These are phyloP conservation scores for Drosophila bifasciata DNA, from an alignment of 1,140 invertebrate genomes.

Conservation along the genomic window DNA sequence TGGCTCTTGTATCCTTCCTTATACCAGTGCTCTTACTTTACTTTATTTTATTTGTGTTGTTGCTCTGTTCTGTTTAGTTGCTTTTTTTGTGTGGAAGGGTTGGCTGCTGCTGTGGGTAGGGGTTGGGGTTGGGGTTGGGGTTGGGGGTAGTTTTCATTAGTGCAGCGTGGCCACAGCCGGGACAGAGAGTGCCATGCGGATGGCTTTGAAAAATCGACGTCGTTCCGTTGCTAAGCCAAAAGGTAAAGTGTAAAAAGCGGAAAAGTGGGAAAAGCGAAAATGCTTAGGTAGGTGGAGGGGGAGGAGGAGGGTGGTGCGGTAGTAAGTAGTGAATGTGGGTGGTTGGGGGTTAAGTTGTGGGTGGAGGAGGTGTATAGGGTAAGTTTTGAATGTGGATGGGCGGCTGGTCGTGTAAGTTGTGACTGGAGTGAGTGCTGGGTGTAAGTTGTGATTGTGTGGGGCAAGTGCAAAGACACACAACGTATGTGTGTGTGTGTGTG, in stretches of 20 bases:
- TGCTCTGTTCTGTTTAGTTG: background rate
- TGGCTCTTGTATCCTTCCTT: too few species aligned
- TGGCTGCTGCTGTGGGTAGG: too few species aligned
- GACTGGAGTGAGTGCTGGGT: too few species aligned
- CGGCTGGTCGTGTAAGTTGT: too few species aligned
- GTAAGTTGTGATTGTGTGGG: background rate
- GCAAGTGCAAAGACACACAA: conserved; percentile 61
- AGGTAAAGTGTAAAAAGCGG: conserved; percentile 58
- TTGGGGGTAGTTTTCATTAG: conserved; percentile 43
- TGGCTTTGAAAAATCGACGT: conserved; percentile 64
- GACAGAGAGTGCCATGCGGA: conserved; percentile 22
- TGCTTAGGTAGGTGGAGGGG: conserved; percentile 4
- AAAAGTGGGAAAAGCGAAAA: background rate
- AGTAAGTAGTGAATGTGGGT: background rate
- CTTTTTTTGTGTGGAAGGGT: background rate
- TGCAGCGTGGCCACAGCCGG: conserved; percentile 31
- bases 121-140: too few species aligned
- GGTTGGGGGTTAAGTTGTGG: too few species aligned
- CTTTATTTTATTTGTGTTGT: background rate
- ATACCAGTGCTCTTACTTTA: too few species aligned
- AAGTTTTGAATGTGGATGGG: too few species aligned
- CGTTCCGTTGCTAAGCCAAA: conserved; percentile 47
- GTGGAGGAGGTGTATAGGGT: too few species aligned
- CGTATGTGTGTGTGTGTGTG: conserved; percentile 18
- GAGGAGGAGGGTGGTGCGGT: too few species aligned